phyloP scores from a whole-genome alignment of 2,113 vertebrate species.

The Sinocyclocheilus rhinocerous region DNA sequence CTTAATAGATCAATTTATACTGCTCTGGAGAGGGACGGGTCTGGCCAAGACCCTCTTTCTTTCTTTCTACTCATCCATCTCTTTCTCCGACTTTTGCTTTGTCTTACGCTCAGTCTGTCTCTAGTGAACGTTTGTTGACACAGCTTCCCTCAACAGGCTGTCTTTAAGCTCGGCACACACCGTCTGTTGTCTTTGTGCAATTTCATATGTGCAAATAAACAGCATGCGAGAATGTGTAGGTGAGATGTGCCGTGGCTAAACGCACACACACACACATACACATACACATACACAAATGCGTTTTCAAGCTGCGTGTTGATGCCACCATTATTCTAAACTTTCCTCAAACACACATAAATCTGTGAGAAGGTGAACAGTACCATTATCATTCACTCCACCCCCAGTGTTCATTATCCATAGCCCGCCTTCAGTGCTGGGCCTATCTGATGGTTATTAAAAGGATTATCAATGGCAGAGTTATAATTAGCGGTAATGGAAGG shows the following conservation, averaged over 20 bases:
- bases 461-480: conserved; percentile 73
- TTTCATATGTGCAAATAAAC: conserved; percentile 53
- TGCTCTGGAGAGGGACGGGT: conserved; percentile 80
- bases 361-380: conserved; percentile 36
- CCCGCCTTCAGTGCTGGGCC: conserved; percentile 51
- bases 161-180: conserved; percentile 60
- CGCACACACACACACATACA: conserved; percentile 3
- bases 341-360: conserved; percentile 6
- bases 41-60: conserved; percentile 24
- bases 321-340: conserved; percentile 16
- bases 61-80: not conserved
- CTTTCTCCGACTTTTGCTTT: not conserved
- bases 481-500: conserved; percentile 73
- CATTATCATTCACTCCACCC: conserved; percentile 50
- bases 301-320: conserved; percentile 16
- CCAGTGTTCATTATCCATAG: conserved; percentile 38
- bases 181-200: conserved; percentile 35
- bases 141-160: conserved; percentile 72
- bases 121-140: conserved; percentile 83
- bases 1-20: conserved; percentile 77
- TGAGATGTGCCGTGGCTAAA: conserved; percentile 26
- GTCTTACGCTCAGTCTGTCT: not conserved
- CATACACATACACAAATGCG: conserved; percentile 27
- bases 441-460: conserved; percentile 76
- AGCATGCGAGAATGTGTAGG: conserved; percentile 38